Evolutionary conservation across 2,888 invertebrate species (phyloP).

Genomic region (Sicus ferrugineus): DNA sequence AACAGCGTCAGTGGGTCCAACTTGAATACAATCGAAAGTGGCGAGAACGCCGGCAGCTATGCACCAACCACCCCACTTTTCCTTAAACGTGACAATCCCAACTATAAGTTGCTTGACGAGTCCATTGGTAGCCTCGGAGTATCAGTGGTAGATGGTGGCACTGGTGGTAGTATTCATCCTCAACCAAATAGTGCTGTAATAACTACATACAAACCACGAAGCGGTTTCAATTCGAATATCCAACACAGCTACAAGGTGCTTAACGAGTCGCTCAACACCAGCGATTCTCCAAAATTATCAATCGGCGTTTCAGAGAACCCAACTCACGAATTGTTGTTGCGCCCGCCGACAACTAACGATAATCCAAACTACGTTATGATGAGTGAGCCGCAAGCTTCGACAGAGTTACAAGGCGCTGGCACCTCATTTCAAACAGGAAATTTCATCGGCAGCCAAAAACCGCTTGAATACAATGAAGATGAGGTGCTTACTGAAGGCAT

Average conservation of each 20-base stretch:
- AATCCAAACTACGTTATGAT: slow-evolving; percentile 54
- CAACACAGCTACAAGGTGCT: slow-evolving; percentile 50
- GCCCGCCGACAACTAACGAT: slow-evolving; percentile 31
- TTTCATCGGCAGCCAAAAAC: slow-evolving; percentile 52
- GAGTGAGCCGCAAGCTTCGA: slow-evolving; percentile 46
- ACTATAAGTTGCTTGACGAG: slow-evolving; percentile 56
- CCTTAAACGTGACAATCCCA: slow-evolving; percentile 55
- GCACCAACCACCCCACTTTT: slow-evolving; percentile 50
- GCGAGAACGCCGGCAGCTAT: slow-evolving; percentile 56
- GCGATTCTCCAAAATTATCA: slow-evolving; percentile 34
- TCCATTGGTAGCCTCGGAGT: slow-evolving; percentile 44
- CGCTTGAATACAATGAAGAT: slow-evolving; percentile 33
- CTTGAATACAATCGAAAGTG: slow-evolving; percentile 45
- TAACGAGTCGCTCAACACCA: slow-evolving; percentile 48
- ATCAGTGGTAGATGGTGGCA: slow-evolving; percentile 31
- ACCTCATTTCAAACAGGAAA: slow-evolving; percentile 9
- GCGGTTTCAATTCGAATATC: slow-evolving; percentile 37
- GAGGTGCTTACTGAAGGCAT: slow-evolving; percentile 39
- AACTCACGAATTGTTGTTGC: slow-evolving; percentile 50
- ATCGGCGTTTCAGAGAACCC: slow-evolving; percentile 49
- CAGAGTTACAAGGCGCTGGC: neutral
- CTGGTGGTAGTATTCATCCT: neutral
- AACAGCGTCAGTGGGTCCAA: slow-evolving; percentile 43
- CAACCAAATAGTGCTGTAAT: slow-evolving; percentile 17
- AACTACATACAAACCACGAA: slow-evolving; percentile 30